Evolutionary conservation across 2,797 vertebrate species (phyloP), one percentile per base, ranked within the genome.

Genomic region (Argentina silus): DNA sequence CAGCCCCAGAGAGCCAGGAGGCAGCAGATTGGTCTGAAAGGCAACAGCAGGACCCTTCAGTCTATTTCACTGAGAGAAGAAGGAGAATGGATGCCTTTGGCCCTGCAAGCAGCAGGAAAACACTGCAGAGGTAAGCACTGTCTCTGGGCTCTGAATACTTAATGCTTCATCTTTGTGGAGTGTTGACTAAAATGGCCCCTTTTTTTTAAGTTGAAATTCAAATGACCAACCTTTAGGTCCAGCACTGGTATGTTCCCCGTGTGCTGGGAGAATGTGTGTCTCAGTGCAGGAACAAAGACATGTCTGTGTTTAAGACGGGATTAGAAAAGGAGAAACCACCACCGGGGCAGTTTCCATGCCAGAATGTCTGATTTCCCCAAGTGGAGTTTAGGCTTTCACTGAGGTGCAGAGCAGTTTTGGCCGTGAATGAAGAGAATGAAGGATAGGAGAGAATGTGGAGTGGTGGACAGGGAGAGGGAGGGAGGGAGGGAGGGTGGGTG

Each of bases 361-460:
- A 72, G 65, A 63, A 65, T 65, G 60, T 43, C 27, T 72, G 55
- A 70, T 70, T 61, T 44, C 60, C 42, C 69, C 21, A 45, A 70
- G 44, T 17, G 56, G 44, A 60, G 47, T 74, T 67, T 44, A 36
- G 66, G 44, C 21, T 62, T 61, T 53, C 59, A 68, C 56, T 61
- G 47, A 74, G 59, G 66, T 60, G 59, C 65, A 53, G 66, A 62
- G 27, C 15, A 36, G 61, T 56, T 69, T 53, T 53, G 67, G 73
- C 48, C 57, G 45, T 21, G 53, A 56, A 48, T 73, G 53, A 15
- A 72, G 61, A 17, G 36, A 51, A 11, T 36, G 19, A 21, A 45
- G 55, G 3, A 21, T 3, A 19, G 36, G 19, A 48, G 14, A 7
- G 7, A 53, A 21, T 45, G 67, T 53, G 51, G n/a, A 50, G n/a